These are phyloP conservation scores for Pseudopodoces humilis DNA, from an alignment of 2,113 vertebrate genomes.

Conservation along the genomic window DNA sequence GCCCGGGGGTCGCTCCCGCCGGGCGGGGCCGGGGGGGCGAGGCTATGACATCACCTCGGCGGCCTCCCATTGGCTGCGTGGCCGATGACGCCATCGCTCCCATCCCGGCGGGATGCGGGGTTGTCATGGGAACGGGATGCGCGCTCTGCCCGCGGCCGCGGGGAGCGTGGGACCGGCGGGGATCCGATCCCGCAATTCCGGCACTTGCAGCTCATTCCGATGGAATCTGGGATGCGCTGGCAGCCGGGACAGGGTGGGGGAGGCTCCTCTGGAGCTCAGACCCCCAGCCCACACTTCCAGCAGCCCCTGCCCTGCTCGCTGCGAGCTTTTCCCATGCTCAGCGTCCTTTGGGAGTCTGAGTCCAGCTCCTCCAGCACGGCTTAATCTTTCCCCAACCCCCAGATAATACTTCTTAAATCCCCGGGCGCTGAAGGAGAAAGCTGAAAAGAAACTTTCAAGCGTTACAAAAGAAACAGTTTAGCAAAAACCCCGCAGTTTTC, in stretches of 20 bases:
- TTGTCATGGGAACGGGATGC: conserved; percentile 80
- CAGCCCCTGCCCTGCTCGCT: not conserved
- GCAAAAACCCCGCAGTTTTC: not conserved
- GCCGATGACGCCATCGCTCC: conserved; percentile 79
- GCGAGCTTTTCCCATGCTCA: accelerated
- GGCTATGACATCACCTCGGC: conserved; percentile 85
- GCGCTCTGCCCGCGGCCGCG: conserved; percentile 62
- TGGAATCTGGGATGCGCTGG: accelerated
- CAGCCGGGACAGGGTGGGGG: accelerated
- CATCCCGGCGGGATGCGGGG: conserved; percentile 73
- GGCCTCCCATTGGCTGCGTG: conserved; percentile 79
- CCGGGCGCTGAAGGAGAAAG: not conserved
- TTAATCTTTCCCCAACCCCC: not conserved
- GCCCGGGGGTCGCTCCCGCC: not conserved
- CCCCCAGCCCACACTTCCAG: accelerated
- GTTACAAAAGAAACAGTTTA: not conserved
- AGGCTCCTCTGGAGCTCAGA: accelerated
- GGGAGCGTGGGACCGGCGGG: conserved; percentile 15
- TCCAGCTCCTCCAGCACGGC: not conserved
- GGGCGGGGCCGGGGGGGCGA: not conserved
- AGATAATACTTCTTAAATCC: accelerated
- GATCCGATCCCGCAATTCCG: accelerated
- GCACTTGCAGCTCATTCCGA: accelerated
- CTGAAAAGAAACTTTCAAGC: not conserved
- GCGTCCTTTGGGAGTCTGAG: accelerated